Base-by-base conservation (phyloP, 2,113 vertebrate genomes). In the Platichthys flesus region DNA sequence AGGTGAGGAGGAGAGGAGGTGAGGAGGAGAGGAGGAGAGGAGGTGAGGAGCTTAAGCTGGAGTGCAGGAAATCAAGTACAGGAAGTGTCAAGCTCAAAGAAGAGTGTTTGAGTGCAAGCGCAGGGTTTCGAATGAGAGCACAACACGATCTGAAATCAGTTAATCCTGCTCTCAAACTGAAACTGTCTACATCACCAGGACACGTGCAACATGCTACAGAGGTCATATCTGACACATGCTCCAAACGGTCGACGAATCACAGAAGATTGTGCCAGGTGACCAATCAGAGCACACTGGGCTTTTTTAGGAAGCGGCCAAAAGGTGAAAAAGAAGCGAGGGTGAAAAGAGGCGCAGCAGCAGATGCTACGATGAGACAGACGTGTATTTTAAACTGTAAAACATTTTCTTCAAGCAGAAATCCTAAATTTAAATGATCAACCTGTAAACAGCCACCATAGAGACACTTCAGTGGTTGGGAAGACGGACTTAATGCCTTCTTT, bases 401-500 rank as follows among this genome's bases (percentile, higher is more conserved):
- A 23, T 21, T 5, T 16, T 20, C n/a, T 21, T 55, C 52, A 1
- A 21, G 20, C 7, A 21, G 52, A 55, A 47, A 20, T 12, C 26
- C 15, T 26, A 31, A 18, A 35, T 31, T 28, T 0, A 35, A 31
- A 59, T 31, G 1, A 59, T 24, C 9, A 23, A 23, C 21, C 21
- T 56, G 55, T 56, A 56, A 24, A 56, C 31, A 23, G 9, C 28
- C 5, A 37, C 28, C 5, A 20, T 31, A 31, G 6, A 31, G 31
- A 20, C n/a, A 13, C 61, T 63, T 18, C 65, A 56, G 23, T 71
- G 23, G 51, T 10, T 77, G 42, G 23, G 20, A 71, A 67, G 12
- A 67, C 58, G 62, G 5, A 31, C 16, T 10, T 23, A 76, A 72
- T 28, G 9, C 2, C 62, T 9, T 70, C 58, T 69, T 71, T 52